Evolutionary conservation across 2,797 vertebrate species (phyloP), one percentile per base, ranked within the genome.

Genomic region (Micropoecilia bifurca): DNA sequence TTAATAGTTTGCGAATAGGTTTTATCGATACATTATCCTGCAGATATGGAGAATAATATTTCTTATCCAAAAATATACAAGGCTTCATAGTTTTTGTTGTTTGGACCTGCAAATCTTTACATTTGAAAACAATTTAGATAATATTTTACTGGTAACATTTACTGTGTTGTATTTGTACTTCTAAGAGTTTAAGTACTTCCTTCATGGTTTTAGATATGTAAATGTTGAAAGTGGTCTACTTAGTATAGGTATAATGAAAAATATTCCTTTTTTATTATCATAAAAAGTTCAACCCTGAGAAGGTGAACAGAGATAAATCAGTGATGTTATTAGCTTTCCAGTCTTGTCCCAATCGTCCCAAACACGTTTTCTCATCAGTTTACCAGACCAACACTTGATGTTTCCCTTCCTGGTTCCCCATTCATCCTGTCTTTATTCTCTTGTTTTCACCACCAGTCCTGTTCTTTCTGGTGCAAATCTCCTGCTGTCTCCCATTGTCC

Each of bases 401-500:
- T 45, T n/a, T 71, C 41, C n/a, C 68, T 43, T 69, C n/a, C 18
- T 47, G 8, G 22, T 13, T 79, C 63, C n/a, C 33, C 4, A 45
- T 76, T 20, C 48, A 50, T 30, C 25, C 25, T 55, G 9, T 10
- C 50, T 25, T 25, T 55, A 6, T 48, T 59, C 9, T 74, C 30
- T 50, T 63, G 41, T 50, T 43, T 77, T 71, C 71, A 28, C 59
- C 20, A 33, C 2, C 20, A 59, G 47, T 47, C 39, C 33, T 25
- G 36, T 47, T 74, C 47, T 63, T 81, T 47, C 66, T 78, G 78
- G 78, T 73, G 77, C 30, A 71, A 43, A 25, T 43, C 36, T 63
- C 73, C 74, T 59, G 47, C 77, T 81, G 78, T 74, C 78, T 59
- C 43, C 41, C 18, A 74, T 74, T 80, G 61, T 73, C 75, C 63